Conservation (phyloP, 2,113 vertebrate species). For the Callocephalon fimbriatum region DNA sequence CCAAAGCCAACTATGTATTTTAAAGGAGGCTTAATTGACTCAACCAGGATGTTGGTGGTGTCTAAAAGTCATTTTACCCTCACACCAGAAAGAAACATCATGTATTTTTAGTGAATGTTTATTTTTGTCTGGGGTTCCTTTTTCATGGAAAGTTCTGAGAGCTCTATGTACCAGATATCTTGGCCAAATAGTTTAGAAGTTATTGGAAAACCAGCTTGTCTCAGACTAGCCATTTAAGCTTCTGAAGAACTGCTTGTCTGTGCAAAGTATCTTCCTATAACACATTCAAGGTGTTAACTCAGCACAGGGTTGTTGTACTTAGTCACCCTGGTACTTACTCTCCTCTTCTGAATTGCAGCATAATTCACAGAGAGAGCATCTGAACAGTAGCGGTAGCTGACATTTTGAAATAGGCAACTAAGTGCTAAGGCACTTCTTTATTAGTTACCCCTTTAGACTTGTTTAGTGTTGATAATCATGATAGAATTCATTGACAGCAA, state of each 20-base stretch:
- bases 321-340: neutral
- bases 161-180: neutral
- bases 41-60: conserved; percentile 7
- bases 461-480: rapidly evolving
- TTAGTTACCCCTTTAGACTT: neutral
- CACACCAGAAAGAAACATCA: neutral
- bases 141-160: conserved; percentile 11
- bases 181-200: neutral
- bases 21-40: conserved; percentile 17
- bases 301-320: rapidly evolving
- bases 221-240: neutral
- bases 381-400: neutral
- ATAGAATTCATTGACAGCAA: rapidly evolving
- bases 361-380: neutral
- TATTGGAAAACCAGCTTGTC: neutral
- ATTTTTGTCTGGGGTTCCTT: conserved; percentile 1
- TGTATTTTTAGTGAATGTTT: conserved; percentile 22
- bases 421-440: neutral
- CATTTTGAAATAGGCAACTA: neutral
- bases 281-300: neutral
- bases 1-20: neutral
- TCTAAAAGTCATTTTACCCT: conserved; percentile 1
- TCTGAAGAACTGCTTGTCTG: neutral
- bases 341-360: neutral
- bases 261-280: neutral